Conservation (phyloP, 2,888 invertebrate species). For the Clostera curtula region DNA sequence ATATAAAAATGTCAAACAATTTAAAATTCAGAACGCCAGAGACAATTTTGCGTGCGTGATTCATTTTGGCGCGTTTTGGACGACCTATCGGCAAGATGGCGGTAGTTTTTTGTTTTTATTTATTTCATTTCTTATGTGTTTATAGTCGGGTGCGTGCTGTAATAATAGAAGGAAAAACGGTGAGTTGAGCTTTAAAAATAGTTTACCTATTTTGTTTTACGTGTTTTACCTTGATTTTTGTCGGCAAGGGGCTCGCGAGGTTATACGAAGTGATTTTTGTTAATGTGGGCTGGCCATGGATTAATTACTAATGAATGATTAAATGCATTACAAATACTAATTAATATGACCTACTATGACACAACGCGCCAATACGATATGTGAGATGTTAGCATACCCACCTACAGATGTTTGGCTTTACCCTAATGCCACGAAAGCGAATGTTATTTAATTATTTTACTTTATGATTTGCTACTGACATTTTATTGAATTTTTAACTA, state of each 20-base stretch:
- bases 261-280: neutral
- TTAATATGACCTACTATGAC: no score
- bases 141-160: conserved; percentile 12
- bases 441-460: no score
- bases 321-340: no score
- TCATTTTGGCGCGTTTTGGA: conserved; percentile 15
- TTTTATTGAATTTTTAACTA: no score
- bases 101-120: conserved; percentile 12
- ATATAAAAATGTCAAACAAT: conserved; percentile 7
- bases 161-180: conserved; percentile 14
- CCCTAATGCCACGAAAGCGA: no score
- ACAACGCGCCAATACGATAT: no score
- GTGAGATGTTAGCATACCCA: no score
- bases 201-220: conserved; percentile 11
- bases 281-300: no score
- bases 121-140: conserved; percentile 11
- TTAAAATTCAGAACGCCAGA: conserved; percentile 16
- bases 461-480: no score
- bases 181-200: conserved; percentile 24
- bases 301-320: no score
- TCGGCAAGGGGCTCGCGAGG: neutral
- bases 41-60: conserved; percentile 14
- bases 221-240: conserved; percentile 2
- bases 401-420: no score
- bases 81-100: conserved; percentile 24